Evolutionary conservation across 2,888 invertebrate genomes (phyloP), one percentile per base, ranked within the genome.

Genomic region (Steinernema scapterisci): DNA sequence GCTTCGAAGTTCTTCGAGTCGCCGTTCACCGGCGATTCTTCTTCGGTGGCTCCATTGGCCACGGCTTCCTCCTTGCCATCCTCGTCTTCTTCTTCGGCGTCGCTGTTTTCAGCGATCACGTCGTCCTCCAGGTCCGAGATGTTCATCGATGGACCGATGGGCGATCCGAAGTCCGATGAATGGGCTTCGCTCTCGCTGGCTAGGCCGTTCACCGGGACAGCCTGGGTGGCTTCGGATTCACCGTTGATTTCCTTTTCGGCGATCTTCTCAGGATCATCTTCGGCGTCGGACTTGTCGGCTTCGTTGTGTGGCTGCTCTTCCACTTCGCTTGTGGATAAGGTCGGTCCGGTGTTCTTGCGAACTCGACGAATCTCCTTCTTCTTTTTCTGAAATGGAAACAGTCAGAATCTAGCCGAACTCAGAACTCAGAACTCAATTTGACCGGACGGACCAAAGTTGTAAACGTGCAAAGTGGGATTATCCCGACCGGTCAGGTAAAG

Each of bases 261-360:
- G 19, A 11, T 23, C 23, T 52, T 23, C 21, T 11, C 19, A 19
- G 52, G 52, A 52, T 52, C 23, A 6, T n/a, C 52, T 11, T 21
- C 11, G 3, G 23, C 21, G 2, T 52, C 52, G 21, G 11, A 11
- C 52, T 52, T 52, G 3, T 52, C 52, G 38, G 38, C 38, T 23
- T 52, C 52, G 11, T 52, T 52, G 5, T 54, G 23, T 19, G 6
- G 13, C 7, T 16, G 16, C 27, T 63, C 63, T 31, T 63, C 31
- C 9, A 11, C 11, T 16, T 63, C 63, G 31, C 25, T 63, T 7
- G 27, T 63, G 23, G 27, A 27, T 16, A 31, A 27, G 19, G 31
- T 27, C 1, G 63, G 38, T 7, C 63, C 63, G 19, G 63, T 63
- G 19, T 63, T 63, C 31, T 63, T 63, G 31, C 31, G 63, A 6